Percentiles rank a stretch among this genome's conserved stretches.
Evolutionary conservation across 1,140 invertebrate species (phyloP).

Genomic region (Eumeta japonica): DNA sequence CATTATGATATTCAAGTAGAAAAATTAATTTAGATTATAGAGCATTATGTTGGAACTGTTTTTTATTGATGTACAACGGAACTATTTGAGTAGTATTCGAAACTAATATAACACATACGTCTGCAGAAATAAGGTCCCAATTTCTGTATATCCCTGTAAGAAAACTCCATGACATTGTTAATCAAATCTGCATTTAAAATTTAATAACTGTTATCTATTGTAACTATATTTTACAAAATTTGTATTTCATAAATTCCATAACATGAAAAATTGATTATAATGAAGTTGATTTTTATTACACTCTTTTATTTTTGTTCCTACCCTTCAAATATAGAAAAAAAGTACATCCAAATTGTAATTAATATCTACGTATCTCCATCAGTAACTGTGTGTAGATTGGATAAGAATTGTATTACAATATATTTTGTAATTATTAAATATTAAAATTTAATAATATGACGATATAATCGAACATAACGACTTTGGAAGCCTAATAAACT

Average conservation of each 20-base stretch:
- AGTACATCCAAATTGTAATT: too few species aligned
- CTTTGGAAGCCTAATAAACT: too few species aligned
- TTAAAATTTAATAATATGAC: too few species aligned
- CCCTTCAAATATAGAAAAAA: too few species aligned
- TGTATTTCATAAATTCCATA: constrained; percentile 51
- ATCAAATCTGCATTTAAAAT: constrained; percentile 53
- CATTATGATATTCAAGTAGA: constrained; percentile 16
- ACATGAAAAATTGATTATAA: constrained; percentile 48
- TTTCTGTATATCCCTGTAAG: too few species aligned
- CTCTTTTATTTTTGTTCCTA: constrained; percentile 8
- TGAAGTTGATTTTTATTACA: constrained; percentile 47
- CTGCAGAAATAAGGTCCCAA: too few species aligned
- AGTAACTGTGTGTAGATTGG: too few species aligned
- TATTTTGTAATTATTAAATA: too few species aligned
- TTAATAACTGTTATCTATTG: constrained; percentile 48
- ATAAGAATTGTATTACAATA: too few species aligned
- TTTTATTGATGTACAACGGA: neutral
- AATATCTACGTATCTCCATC: too few species aligned
- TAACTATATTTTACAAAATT: constrained; percentile 52
- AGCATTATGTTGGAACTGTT: neutral
- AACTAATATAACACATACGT: too few species aligned
- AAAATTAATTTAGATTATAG: constrained; percentile 2
- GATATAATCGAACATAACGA: too few species aligned
- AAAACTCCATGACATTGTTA: constrained; percentile 43
- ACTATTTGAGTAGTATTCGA: neutral